Conservation (phyloP, 1,140 invertebrate species). For the Drosophila littoralis region DNA sequence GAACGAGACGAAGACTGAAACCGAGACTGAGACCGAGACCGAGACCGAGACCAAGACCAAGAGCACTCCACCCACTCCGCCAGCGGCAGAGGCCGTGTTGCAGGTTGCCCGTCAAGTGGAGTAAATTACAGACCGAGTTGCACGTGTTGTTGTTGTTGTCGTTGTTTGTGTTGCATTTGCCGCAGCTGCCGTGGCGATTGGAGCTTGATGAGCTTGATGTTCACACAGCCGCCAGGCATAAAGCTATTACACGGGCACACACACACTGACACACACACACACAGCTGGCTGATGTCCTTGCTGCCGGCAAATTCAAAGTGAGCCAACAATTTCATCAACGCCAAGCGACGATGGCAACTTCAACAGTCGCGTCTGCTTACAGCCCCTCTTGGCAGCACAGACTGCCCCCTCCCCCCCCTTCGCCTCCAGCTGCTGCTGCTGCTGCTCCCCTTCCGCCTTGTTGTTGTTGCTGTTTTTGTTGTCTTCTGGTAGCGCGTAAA, state of each 20-base stretch:
- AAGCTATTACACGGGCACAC: slow-evolving; percentile 74
- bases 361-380: background rate
- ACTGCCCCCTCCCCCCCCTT: background rate
- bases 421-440: background rate
- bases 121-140: slow-evolving; percentile 54
- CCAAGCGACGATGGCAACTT: slow-evolving; percentile 61
- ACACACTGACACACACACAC: slow-evolving; percentile 14
- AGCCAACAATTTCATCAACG: slow-evolving; percentile 82
- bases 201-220: slow-evolving; percentile 77
- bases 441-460: slow-evolving; percentile 16
- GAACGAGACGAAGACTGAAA: slow-evolving; percentile 1
- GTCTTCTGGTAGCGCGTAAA: slow-evolving; percentile 72
- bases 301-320: slow-evolving; percentile 81
- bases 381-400: background rate
- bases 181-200: slow-evolving; percentile 43
- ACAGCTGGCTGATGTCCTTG: slow-evolving; percentile 65
- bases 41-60: slow-evolving; percentile 12
- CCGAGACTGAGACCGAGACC: slow-evolving; percentile 16
- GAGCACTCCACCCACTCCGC: slow-evolving; percentile 51
- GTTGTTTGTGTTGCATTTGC: slow-evolving; percentile 41
- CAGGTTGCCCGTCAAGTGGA: slow-evolving; percentile 43
- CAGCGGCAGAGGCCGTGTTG: slow-evolving; percentile 24
- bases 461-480: slow-evolving; percentile 29
- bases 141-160: slow-evolving; percentile 25
- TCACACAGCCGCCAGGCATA: slow-evolving; percentile 83